Conservation (phyloP, 2,888 invertebrate species). For the Sabellastarte sp. region DNA sequence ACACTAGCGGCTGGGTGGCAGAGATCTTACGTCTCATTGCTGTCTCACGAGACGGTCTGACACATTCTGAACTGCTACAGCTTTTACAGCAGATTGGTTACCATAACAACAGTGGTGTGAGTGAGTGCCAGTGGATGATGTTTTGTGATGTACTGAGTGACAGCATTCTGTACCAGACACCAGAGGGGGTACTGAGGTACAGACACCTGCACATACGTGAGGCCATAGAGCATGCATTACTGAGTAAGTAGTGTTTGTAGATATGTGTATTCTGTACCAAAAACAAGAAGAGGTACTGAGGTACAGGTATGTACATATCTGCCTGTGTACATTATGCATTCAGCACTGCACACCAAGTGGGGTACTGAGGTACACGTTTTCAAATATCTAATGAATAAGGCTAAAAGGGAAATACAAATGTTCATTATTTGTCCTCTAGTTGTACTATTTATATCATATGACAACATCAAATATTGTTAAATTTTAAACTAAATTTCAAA, state of each 20-base stretch:
- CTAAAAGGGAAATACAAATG: too few relatives aligned
- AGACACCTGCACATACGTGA: slow-evolving; percentile 42
- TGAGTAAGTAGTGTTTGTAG: slow-evolving; percentile 44
- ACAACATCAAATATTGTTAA: too few relatives aligned
- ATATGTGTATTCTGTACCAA: too few relatives aligned
- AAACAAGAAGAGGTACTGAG: too few relatives aligned
- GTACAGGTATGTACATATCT: too few relatives aligned
- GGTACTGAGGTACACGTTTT: too few relatives aligned
- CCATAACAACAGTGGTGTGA: slow-evolving; percentile 39
- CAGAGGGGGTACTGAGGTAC: slow-evolving; percentile 46
- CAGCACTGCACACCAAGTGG: too few relatives aligned
- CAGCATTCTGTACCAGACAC: slow-evolving; percentile 36
- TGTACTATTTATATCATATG: too few relatives aligned
- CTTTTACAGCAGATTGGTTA: slow-evolving; percentile 47
- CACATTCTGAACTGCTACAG: slow-evolving; percentile 42
- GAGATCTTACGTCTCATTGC: slow-evolving; percentile 52
- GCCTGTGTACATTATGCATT: too few relatives aligned
- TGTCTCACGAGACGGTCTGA: slow-evolving; percentile 48
- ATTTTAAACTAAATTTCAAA: too few relatives aligned
- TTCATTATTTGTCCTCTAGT: too few relatives aligned
- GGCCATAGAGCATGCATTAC: slow-evolving; percentile 38
- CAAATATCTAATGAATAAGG: too few relatives aligned
- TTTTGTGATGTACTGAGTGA: slow-evolving; percentile 40
- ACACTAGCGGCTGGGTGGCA: slow-evolving; percentile 52
- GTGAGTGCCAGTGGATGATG: slow-evolving; percentile 48